phyloP scores from a whole-genome alignment of 2,888 invertebrate species.

The Halocaridina rubra region DNA sequence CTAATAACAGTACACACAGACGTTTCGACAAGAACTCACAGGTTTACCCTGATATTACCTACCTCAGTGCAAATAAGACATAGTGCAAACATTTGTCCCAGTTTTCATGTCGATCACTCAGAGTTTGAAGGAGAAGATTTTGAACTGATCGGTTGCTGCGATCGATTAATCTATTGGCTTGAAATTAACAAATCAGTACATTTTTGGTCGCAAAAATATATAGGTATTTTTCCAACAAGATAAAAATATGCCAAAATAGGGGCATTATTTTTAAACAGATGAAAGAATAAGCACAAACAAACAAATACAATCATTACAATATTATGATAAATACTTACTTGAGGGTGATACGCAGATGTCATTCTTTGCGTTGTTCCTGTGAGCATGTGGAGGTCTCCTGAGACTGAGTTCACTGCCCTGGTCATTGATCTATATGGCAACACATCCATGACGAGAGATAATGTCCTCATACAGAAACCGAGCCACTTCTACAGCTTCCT shows the following conservation, averaged over 20 bases:
- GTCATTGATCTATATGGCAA: no score
- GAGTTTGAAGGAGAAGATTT: not conserved
- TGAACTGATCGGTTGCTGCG: not conserved
- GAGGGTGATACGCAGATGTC: conserved; percentile 62
- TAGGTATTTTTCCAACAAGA: no score
- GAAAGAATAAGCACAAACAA: not conserved
- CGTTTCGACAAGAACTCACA: not conserved
- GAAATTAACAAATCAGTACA: no score
- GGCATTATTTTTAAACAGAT: not conserved
- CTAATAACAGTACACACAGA: not conserved
- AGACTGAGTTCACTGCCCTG: not conserved
- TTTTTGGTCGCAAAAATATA: no score
- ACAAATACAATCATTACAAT: no score
- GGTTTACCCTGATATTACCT: no score
- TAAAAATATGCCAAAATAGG: no score
- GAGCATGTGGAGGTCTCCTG: no score
- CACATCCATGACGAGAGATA: not conserved
- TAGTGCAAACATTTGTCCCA: not conserved
- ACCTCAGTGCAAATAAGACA: not conserved
- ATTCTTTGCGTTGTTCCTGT: conserved; percentile 50
- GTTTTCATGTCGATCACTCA: not conserved
- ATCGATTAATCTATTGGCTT: not conserved
- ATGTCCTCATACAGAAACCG: not conserved
- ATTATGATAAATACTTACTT: conserved; percentile 35
- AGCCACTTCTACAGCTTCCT: conserved; percentile 8